These are phyloP conservation scores for Salvelinus sp. DNA, from an alignment of 2,113 vertebrate genomes.

Conservation along the genomic window DNA sequence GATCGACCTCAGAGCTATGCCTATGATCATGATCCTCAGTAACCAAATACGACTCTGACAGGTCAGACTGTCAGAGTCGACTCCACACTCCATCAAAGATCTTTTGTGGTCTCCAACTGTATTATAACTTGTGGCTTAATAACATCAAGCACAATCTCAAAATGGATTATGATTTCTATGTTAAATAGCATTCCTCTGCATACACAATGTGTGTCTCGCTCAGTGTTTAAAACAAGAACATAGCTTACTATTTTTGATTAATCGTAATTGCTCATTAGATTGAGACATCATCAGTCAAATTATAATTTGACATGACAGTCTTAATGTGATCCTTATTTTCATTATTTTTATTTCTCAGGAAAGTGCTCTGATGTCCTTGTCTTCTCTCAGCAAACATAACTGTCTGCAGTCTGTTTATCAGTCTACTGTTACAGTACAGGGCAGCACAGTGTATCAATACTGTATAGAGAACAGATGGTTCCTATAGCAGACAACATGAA, in stretches of 20 bases:
- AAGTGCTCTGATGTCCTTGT: slow-evolving; percentile 43
- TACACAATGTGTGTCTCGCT: slow-evolving; percentile 35
- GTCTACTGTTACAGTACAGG: slow-evolving; percentile 25
- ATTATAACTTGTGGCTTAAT: slow-evolving; percentile 11
- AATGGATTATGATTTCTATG: slow-evolving; percentile 45
- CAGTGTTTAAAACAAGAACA: slow-evolving; percentile 22
- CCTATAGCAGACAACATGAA: slow-evolving; percentile 73
- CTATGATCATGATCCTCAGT: not conserved
- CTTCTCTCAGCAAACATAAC: slow-evolving; percentile 25
- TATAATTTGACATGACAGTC: slow-evolving; percentile 53
- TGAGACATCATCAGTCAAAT: slow-evolving; percentile 55
- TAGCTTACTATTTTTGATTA: slow-evolving; percentile 40
- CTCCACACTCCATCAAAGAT: not conserved
- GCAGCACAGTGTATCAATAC: slow-evolving; percentile 23
- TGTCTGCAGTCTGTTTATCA: slow-evolving; percentile 9
- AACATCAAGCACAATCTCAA: slow-evolving; percentile 16
- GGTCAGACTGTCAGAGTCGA: not conserved
- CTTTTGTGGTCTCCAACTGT: not conserved
- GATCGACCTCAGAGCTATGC: not conserved
- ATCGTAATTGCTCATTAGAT: slow-evolving; percentile 49
- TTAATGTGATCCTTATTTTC: slow-evolving; percentile 62
- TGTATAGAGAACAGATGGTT: slow-evolving; percentile 69
- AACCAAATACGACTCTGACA: not conserved
- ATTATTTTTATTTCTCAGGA: slow-evolving; percentile 44
- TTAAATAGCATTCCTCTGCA: slow-evolving; percentile 23